Base-by-base conservation (phyloP, 2,113 vertebrate genomes). In the Elanus axillaris region DNA sequence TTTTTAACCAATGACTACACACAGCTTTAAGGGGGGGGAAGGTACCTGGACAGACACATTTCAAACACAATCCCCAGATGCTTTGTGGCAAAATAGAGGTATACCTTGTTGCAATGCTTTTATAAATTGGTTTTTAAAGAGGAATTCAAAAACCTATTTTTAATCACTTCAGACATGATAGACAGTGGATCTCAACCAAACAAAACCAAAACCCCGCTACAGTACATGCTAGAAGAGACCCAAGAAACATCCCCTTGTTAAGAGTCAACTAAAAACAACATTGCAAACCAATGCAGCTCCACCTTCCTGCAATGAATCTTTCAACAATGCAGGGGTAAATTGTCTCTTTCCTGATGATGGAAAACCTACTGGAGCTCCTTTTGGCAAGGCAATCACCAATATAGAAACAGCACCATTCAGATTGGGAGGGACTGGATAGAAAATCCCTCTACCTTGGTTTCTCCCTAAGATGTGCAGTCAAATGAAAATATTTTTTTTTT, bases 61-160 rank as follows among this genome's bases (percentile, higher is more conserved):
- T 99, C 99, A 99, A 98, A 98, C 98, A 99, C 98, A 98, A 98
- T 99, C 99, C 99, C 99, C 98, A 99, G 98, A 99, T 98, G 97
- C 94, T 97, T 93, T 99, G 98, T 99, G 98, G 98, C 98, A 98
- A 98, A 99, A 99, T 98, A 99, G 99, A 99, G 99, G 99, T 99
- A 99, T 99, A 99, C 98, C 99, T 99, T 99, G 99, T 99, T 99
- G 99, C 98, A 99, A 99, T 99, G 99, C 98, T 99, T 99, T 98
- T 98, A 98, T 98, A 98, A 98, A 98, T 96, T 97, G 98, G 81
- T 98, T 98, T 98, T 98, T 97, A 97, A 98, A 98, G 98, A 97
- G 97, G 95, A 94, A 97, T 98, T 98, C 90, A 98, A 98, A 98
- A 98, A 97, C 94, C 96, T 98, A 90, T 89, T 94, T 97, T 98